Base-by-base conservation (phyloP, 2,888 invertebrate genomes). In the Sisyra nigra region DNA sequence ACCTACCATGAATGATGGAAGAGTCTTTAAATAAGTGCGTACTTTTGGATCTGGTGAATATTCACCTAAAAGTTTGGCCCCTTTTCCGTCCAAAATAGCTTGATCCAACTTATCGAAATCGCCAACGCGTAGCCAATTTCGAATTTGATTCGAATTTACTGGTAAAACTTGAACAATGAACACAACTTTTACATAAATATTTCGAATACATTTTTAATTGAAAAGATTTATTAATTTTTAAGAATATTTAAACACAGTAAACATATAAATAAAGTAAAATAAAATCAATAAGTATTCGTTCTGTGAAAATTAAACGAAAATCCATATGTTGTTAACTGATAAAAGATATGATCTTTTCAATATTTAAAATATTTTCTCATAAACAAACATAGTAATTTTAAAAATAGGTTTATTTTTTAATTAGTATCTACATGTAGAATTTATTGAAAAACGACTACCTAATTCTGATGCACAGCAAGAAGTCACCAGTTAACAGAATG, bases 1-100 rank as follows among this genome's bases (percentile, higher is more conserved):
- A 52, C 61, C 62, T 57, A 79, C 79, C 64, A 87, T 72, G 48
- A 83, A 71, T 37, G 69, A 68, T 1, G 81, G 80, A 42, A 82
- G 66, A 42, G 71, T 68, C 57, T 74, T 74, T 50, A 81, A 64
- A 56, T 79, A 80, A 43, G 67, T 69, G 49, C 76, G 66, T 9
- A 76, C 73, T 53, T 69, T 67, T 38, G 70, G 66, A 53, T 76
- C 75, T 2, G 69, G 63, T 1, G 76, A 71, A 45, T 72, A 68
- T 57, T 80, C 74, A 4, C 76, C 77, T 44, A 80, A 56, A 35
- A 82, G 60, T 51, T 75, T 68, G 48, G 72, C 71, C 1, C 75
- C 81, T 55, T 78, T 74, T 3, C 81, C 81, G 52, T 79, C 76
- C 36, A 79, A 55, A 1, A 80, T 72, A 15, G 79, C 61, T 54